Percentiles rank a stretch among this genome's conserved stretches.
These are phyloP conservation scores for Phengaris alcon DNA, from an alignment of 2,888 invertebrate species.

Conservation along the genomic window DNA sequence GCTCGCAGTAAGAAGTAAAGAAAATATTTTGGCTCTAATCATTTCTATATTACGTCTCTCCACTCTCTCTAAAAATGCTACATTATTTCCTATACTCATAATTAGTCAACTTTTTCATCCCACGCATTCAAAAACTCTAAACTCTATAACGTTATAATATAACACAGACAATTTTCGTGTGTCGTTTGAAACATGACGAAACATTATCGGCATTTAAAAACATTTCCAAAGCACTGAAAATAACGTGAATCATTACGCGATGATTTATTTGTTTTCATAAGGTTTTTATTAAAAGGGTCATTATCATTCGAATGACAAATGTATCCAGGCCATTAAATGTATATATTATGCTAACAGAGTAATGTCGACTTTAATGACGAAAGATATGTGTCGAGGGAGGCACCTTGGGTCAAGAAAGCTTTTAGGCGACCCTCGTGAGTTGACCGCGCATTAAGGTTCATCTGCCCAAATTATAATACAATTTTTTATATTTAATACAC, in stretches of 20 bases:
- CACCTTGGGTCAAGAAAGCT: slow-evolving; percentile 40
- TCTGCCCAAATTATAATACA: slow-evolving; percentile 1
- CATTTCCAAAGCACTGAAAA: background rate
- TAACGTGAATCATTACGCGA: background rate
- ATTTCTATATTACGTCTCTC: no score
- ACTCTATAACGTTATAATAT: background rate
- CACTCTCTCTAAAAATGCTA: no score
- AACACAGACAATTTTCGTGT: background rate
- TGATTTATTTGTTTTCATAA: slow-evolving; percentile 26
- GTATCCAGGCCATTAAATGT: slow-evolving; percentile 10
- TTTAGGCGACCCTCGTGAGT: slow-evolving; percentile 47
- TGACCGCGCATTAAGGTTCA: slow-evolving; percentile 40
- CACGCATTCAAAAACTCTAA: no score
- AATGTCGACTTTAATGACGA: slow-evolving; percentile 52
- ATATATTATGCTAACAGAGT: slow-evolving; percentile 33
- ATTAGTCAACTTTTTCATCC: no score
- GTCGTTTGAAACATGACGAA: background rate
- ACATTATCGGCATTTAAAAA: slow-evolving; percentile 10
- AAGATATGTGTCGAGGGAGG: slow-evolving; percentile 45
- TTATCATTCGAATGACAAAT: slow-evolving; percentile 27
- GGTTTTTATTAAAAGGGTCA: slow-evolving; percentile 22
- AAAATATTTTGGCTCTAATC: no score
- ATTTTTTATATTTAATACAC: background rate
- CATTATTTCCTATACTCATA: no score
- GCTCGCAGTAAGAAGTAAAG: no score